Evolutionary conservation across 2,888 invertebrate genomes (phyloP).

Genomic region (Carcina quercana): DNA sequence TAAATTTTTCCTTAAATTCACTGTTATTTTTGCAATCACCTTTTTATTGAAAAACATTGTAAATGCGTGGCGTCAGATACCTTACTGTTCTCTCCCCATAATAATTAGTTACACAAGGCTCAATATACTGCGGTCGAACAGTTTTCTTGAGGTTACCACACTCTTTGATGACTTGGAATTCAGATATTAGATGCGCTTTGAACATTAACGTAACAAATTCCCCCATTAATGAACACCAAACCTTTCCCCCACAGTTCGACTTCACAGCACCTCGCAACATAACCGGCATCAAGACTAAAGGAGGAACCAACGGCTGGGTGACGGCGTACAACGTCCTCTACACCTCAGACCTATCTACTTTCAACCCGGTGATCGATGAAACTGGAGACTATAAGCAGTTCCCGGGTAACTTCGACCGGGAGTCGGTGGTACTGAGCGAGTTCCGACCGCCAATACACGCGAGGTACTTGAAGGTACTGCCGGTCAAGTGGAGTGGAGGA

Average conservation of each 20-base stretch:
- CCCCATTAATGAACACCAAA: too few species aligned
- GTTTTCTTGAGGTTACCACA: too few species aligned
- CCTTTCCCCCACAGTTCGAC: constrained; percentile 75
- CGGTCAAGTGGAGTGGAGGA: constrained; percentile 80
- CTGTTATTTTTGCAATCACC: too few species aligned
- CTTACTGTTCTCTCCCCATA: too few species aligned
- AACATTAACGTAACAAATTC: too few species aligned
- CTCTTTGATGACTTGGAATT: too few species aligned
- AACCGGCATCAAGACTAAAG: constrained; percentile 85
- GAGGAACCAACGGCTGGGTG: constrained; percentile 83
- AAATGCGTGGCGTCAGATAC: too few species aligned
- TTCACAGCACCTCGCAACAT: constrained; percentile 83
- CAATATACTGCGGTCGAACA: too few species aligned
- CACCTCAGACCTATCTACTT: constrained; percentile 80
- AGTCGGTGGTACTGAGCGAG: constrained; percentile 74
- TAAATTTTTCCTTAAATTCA: too few species aligned
- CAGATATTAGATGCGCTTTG: too few species aligned
- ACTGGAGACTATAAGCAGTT: constrained; percentile 75
- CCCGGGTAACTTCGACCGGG: constrained; percentile 81
- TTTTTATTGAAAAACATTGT: too few species aligned
- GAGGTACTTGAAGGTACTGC: constrained; percentile 81
- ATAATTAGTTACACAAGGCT: too few species aligned
- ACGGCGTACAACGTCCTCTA: constrained; percentile 82
- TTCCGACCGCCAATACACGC: constrained; percentile 85
- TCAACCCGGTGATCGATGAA: constrained; percentile 79